Evolutionary conservation across 2,888 invertebrate genomes (phyloP).

Genomic region (Oxyteleia sp.): DNA sequence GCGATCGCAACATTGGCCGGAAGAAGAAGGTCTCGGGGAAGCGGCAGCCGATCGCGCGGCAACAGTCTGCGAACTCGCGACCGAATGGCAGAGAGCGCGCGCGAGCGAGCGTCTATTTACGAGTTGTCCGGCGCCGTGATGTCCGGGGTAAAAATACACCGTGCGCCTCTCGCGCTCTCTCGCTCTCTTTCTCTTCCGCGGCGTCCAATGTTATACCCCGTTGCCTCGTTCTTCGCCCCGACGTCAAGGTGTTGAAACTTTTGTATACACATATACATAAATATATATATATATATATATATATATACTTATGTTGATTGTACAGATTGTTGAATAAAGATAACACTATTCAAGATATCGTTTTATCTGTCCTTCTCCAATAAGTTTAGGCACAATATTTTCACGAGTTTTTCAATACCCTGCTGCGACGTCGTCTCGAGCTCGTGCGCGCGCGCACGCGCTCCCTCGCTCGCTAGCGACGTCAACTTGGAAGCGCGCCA

Average conservation of each 20-base stretch:
- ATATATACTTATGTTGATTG: too few species aligned
- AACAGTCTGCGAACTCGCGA: constrained; percentile 67
- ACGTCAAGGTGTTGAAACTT: too few species aligned
- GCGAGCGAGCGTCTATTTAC: constrained; percentile 86
- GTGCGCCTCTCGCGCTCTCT: constrained; percentile 81
- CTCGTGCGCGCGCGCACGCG: constrained; percentile 8
- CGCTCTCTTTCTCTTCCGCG: constrained; percentile 78
- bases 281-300: too few species aligned
- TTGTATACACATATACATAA: too few species aligned
- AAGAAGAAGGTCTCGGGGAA: constrained; percentile 68
- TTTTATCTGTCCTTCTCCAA: too few species aligned
- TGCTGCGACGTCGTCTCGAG: constrained; percentile 17
- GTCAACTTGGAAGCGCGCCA: constrained; percentile 65
- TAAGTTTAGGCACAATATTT: too few species aligned
- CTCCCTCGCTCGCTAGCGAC: constrained; percentile 17
- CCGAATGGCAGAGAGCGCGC: constrained; percentile 55
- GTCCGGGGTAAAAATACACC: constrained; percentile 88
- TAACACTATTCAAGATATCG: too few species aligned
- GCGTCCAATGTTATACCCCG: constrained; percentile 73
- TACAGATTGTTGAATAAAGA: too few species aligned
- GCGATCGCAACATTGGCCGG: constrained; percentile 60
- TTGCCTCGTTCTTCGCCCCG: constrained; percentile 45
- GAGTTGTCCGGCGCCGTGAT: constrained; percentile 88
- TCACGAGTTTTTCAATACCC: too few species aligned
- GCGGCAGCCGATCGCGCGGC: constrained; percentile 46